Percentiles rank a stretch among this genome's conserved stretches.
Evolutionary conservation across 1,140 invertebrate species (phyloP).

Genomic region (Dinoponera quadriceps): DNA sequence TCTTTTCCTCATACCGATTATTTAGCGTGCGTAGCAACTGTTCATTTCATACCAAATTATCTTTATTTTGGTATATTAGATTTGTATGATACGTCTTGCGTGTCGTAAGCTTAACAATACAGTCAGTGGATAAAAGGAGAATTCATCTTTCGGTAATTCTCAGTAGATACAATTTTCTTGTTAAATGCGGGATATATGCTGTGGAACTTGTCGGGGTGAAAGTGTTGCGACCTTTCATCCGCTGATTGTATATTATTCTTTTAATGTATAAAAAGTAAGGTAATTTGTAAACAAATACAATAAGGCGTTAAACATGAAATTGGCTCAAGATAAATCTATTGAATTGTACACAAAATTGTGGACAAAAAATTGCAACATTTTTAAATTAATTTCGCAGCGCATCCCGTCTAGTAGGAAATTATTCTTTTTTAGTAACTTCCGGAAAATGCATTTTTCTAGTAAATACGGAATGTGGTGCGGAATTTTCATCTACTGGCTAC

Average conservation of each 20-base stretch:
- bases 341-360: neutral
- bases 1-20: constrained; percentile 19
- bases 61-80: no score
- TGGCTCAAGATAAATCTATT: constrained; percentile 8
- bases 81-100: no score
- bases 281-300: constrained; percentile 28
- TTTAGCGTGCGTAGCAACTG: constrained; percentile 34
- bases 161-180: neutral
- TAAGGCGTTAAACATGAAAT: constrained; percentile 19
- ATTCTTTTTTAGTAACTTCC: no score
- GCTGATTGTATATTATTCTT: constrained; percentile 1
- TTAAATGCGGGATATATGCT: no score
- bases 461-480: constrained; percentile 5
- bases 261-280: constrained; percentile 15
- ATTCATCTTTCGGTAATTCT: neutral
- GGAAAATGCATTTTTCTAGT: neutral
- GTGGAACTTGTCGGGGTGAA: no score
- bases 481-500: neutral
- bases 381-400: no score
- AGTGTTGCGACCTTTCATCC: neutral
- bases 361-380: neutral
- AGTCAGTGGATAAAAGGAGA: neutral
- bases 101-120: neutral
- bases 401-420: no score
- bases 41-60: constrained; percentile 33